Evolutionary conservation across 2,888 invertebrate species (phyloP), one percentile per base, ranked within the genome.

Genomic region (Nemapogon koenigi): DNA sequence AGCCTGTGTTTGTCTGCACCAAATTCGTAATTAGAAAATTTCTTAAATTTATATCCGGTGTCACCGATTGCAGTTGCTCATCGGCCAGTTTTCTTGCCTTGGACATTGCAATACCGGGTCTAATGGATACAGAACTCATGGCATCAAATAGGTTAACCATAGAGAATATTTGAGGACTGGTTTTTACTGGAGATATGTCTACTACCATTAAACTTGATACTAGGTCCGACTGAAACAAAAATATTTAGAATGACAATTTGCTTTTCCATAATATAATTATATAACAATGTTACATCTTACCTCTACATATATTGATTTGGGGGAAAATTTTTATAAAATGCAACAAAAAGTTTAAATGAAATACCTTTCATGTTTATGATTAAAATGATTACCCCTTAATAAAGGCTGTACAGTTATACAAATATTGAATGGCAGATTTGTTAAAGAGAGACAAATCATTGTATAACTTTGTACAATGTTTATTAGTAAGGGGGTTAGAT

Each of bases 21-120:
- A 97, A 72, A 66, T 97, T 97, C 16, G 91, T 90, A 41, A 96
- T 79, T 14, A 97, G 70, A 60, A 97, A 97, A 57, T 91, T 81
- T 36, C 87, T 76, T 28, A 90, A 55, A 15, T 83, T 81, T 16
- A 81, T 69, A 49, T 85, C 82, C 2, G 80, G 72, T 10, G 87
- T 81, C 3, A 79, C 65, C 6, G 67, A 53, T 36, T 83, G 67
- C 14, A 95, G 64, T 48, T 87, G 85, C 16, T 83, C 68, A 58
- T 89, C 78, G 16, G 78, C 84, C 13, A 78, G 48, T 57, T 83
- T 83, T 39, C 92, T 80, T 1, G 89, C 91, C 55, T 87, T 83
- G 0, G 87, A 84, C 67, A 91, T 71, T 0, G 88, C 70, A 22
- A 86, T 62, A n/a, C 82, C 75, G 4, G 81, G 65, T 6, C 87